These are phyloP conservation scores for Cebidichthys violaceus DNA, from an alignment of 2,113 vertebrate genomes.

Conservation along the genomic window DNA sequence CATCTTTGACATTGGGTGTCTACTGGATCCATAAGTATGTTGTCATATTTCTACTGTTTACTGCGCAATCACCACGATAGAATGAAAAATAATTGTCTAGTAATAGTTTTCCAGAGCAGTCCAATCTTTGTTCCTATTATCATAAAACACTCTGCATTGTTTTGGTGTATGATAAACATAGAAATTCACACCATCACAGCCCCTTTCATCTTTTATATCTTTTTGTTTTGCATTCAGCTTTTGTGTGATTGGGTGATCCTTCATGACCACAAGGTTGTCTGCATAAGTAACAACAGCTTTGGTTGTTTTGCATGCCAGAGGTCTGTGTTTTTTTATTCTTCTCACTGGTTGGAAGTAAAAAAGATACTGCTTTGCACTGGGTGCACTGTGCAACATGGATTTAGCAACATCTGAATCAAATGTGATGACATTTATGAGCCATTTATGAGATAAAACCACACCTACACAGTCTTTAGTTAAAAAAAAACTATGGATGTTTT, in stretches of 20 bases:
- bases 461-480: background rate
- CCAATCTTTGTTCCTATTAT: background rate
- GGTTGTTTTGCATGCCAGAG: background rate
- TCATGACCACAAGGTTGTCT: background rate
- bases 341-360: background rate
- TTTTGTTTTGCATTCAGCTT: background rate
- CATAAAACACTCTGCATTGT: background rate
- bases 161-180: background rate
- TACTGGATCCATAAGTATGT: background rate
- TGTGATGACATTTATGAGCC: background rate
- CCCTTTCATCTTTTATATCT: background rate
- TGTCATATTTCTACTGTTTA: background rate
- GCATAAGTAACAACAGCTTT: background rate
- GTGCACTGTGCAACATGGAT: background rate
- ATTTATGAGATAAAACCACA: background rate
- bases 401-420: background rate
- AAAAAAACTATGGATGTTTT: background rate
- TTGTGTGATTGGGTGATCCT: background rate
- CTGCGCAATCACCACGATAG: background rate
- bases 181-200: background rate
- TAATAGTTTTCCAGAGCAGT: background rate
- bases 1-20: background rate
- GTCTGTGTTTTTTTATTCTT: background rate
- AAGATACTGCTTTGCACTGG: background rate
- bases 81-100: background rate